Conservation (phyloP, 1,140 invertebrate genomes). For the Augochlora pura region DNA sequence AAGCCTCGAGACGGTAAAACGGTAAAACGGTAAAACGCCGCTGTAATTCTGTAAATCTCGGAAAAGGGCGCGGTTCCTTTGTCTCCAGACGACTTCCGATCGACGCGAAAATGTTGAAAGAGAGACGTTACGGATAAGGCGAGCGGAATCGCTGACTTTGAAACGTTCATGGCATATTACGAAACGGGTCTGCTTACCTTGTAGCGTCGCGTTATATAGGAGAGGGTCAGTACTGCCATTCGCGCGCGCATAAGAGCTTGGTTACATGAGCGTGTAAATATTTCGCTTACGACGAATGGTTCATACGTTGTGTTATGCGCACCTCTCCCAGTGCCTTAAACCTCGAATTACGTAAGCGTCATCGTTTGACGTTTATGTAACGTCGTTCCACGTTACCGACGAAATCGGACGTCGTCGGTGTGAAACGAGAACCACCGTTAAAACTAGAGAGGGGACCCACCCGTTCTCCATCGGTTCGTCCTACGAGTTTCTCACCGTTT, state of each 20-base stretch:
- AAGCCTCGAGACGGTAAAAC: too few relatives aligned
- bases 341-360: conserved; percentile 68
- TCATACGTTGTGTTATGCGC: conserved; percentile 59
- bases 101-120: not conserved
- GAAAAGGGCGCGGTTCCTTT: not conserved
- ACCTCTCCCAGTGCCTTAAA: conserved; percentile 55
- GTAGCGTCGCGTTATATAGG: conserved; percentile 58
- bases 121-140: conserved; percentile 8
- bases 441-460: not conserved
- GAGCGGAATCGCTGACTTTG: conserved; percentile 61
- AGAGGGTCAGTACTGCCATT: conserved; percentile 66
- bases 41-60: conserved; percentile 4
- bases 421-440: not conserved
- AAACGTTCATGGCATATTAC: conserved; percentile 64
- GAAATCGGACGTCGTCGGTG: conserved; percentile 44
- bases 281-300: conserved; percentile 69
- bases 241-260: conserved; percentile 66
- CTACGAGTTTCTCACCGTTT: not conserved
- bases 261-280: conserved; percentile 75
- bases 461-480: not conserved
- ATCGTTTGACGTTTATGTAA: conserved; percentile 70
- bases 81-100: not conserved
- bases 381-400: conserved; percentile 60
- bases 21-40: too few relatives aligned
- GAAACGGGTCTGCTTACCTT: conserved; percentile 71